phyloP scores from a whole-genome alignment of 2,888 invertebrate genomes.

The Erpobdella octoculata region DNA sequence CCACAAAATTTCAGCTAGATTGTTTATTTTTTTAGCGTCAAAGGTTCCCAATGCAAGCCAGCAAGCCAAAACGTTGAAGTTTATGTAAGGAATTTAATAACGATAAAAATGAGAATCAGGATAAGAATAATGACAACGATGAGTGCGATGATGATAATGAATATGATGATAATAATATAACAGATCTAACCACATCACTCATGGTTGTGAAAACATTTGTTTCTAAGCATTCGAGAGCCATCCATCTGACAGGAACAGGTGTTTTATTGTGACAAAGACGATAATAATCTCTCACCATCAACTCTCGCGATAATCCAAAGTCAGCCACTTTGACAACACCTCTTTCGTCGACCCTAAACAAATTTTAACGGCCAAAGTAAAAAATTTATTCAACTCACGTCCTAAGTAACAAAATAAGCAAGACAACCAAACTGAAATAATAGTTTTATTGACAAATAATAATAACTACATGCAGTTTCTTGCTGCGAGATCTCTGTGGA shows the following conservation, averaged over 20 bases:
- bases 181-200: conserved; percentile 54
- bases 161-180: no score
- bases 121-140: no score
- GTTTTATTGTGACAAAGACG: conserved; percentile 47
- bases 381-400: neutral
- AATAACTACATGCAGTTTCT: conserved; percentile 55
- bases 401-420: neutral
- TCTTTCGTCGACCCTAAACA: conserved; percentile 35
- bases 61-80: no score
- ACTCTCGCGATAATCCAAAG: conserved; percentile 56
- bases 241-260: conserved; percentile 53
- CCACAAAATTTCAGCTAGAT: no score
- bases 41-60: no score
- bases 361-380: neutral
- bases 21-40: no score
- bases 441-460: neutral
- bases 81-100: neutral
- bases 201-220: conserved; percentile 46
- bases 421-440: neutral
- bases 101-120: neutral
- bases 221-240: conserved; percentile 54
- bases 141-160: no score
- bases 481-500: conserved; percentile 51
- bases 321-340: conserved; percentile 54
- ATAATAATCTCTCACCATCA: conserved; percentile 54